Evolutionary conservation across 2,113 vertebrate species (phyloP).

Genomic region (Varanus komodoensis): DNA sequence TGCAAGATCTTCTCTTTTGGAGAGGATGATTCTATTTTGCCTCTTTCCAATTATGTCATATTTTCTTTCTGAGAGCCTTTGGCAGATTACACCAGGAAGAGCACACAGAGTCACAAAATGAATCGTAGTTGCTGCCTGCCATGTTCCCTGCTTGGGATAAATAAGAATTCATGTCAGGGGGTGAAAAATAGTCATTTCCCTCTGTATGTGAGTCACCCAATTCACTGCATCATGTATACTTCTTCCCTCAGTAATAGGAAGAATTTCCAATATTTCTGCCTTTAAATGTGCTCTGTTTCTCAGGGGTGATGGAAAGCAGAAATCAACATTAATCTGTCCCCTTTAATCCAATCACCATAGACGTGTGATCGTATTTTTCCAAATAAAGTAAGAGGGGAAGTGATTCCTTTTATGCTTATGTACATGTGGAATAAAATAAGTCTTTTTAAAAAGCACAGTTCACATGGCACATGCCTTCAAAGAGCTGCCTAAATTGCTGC

Average conservation of each 20-base stretch:
- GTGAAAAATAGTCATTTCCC: slow-evolving; percentile 61
- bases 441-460: not conserved
- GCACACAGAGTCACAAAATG: slow-evolving; percentile 54
- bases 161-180: slow-evolving; percentile 57
- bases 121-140: slow-evolving; percentile 46
- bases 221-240: slow-evolving; percentile 41
- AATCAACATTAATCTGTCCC: slow-evolving; percentile 53
- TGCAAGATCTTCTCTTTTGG: not conserved
- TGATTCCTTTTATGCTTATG: not conserved
- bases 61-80: slow-evolving; percentile 32
- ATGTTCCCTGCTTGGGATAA: slow-evolving; percentile 39
- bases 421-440: not conserved
- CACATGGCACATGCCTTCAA: not conserved
- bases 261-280: slow-evolving; percentile 47
- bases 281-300: slow-evolving; percentile 51
- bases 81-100: slow-evolving; percentile 39
- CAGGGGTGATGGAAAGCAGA: slow-evolving; percentile 21
- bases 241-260: slow-evolving; percentile 45
- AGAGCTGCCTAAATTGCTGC: not conserved
- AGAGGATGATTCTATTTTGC: not conserved
- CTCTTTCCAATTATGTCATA: not conserved
- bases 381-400: slow-evolving; percentile 36
- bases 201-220: slow-evolving; percentile 56
- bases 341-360: slow-evolving; percentile 55
- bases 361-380: slow-evolving; percentile 29